phyloP scores from a whole-genome alignment of 2,797 vertebrate species.

The Pelochelys cantorii region DNA sequence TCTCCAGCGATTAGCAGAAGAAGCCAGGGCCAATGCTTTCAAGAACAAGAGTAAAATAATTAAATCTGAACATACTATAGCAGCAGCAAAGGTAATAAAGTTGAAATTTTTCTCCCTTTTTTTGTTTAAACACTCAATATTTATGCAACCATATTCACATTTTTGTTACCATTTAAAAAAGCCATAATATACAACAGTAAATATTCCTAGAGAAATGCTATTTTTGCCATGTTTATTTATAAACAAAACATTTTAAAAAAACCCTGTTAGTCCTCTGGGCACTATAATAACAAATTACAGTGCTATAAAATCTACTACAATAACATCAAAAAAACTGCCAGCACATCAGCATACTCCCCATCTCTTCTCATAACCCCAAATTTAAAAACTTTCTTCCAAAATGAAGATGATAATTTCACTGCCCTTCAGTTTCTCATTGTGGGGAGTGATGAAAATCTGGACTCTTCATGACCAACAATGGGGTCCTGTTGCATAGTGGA shows the following conservation, averaged over 20 bases:
- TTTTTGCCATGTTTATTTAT: not conserved
- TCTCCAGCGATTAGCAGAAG: slow-evolving; percentile 88
- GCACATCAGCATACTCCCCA: not conserved
- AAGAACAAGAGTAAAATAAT: slow-evolving; percentile 87
- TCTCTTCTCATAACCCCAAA: not conserved
- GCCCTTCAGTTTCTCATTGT: not conserved
- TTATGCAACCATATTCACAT: too few relatives aligned
- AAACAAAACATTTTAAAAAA: not conserved
- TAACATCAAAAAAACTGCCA: not conserved
- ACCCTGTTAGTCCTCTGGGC: not conserved
- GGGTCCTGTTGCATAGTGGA: not conserved
- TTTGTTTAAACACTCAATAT: not conserved
- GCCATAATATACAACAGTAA: not conserved
- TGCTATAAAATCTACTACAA: not conserved
- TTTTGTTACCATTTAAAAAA: not conserved
- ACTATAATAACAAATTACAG: not conserved
- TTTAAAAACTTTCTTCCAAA: not conserved
- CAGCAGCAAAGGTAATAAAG: slow-evolving; percentile 85
- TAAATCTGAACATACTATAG: slow-evolving; percentile 84
- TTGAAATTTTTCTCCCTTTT: not conserved
- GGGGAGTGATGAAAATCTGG: not conserved
- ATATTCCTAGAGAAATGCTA: not conserved
- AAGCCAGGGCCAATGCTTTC: slow-evolving; percentile 88
- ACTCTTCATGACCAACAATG: not conserved
- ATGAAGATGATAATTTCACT: not conserved